These are phyloP conservation scores for Drosophila eohydei DNA, from an alignment of 2,888 invertebrate species.

Conservation along the genomic window DNA sequence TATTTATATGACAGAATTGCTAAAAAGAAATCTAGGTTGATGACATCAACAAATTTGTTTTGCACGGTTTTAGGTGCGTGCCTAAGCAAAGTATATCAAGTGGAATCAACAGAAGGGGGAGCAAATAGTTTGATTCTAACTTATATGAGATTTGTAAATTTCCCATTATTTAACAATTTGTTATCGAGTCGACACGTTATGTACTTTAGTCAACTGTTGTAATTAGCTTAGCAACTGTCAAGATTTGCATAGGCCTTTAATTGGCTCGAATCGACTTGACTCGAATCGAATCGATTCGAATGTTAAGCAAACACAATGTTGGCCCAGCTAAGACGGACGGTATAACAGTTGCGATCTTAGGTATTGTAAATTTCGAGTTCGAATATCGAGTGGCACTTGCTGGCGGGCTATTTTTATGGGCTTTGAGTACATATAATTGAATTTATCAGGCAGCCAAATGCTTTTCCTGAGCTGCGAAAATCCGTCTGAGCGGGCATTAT, in stretches of 20 bases:
- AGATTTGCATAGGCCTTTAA: slow-evolving; percentile 17
- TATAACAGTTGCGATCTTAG: neutral
- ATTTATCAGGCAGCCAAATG: slow-evolving; percentile 19
- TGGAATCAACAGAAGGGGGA: neutral
- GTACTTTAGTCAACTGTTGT: neutral
- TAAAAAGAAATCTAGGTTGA: slow-evolving; percentile 4
- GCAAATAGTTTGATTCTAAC: neutral
- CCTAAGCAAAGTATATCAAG: neutral
- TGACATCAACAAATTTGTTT: slow-evolving; percentile 17
- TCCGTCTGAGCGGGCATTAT: slow-evolving; percentile 36
- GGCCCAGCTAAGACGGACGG: slow-evolving; percentile 11
- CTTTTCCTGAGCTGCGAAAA: slow-evolving; percentile 19
- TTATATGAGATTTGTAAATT: slow-evolving; percentile 6
- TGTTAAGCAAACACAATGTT: slow-evolving; percentile 5
- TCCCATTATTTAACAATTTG: slow-evolving; percentile 9
- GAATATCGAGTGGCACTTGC: slow-evolving; percentile 18
- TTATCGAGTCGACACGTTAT: slow-evolving; percentile 22
- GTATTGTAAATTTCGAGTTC: slow-evolving; percentile 13
- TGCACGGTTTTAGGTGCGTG: neutral
- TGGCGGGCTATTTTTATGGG: slow-evolving; percentile 44
- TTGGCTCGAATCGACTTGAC: slow-evolving; percentile 10
- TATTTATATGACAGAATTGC: slow-evolving; percentile 9
- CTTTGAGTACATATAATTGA: slow-evolving; percentile 40
- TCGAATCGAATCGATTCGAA: slow-evolving; percentile 1
- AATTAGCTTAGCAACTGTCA: slow-evolving; percentile 13